A percentile compares a stretch with the other conserved stretches of the same genome.
These are phyloP conservation scores for Drosophila helvetica DNA, from an alignment of 2,888 invertebrate species.

Conservation along the genomic window DNA sequence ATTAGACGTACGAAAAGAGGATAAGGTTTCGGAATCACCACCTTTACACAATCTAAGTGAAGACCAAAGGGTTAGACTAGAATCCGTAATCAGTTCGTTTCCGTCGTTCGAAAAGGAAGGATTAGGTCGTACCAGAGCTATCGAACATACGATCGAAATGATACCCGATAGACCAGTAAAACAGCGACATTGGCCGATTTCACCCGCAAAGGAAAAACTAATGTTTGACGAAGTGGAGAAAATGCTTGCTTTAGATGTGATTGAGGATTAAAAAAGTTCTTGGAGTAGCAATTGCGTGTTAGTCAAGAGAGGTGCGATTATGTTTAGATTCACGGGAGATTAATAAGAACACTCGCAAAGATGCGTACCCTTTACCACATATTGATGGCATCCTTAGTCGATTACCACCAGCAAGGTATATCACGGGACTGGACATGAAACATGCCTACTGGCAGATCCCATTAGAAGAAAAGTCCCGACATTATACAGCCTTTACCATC, in stretches of 20 bases:
- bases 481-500: constrained; percentile 12
- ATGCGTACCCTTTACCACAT: constrained; percentile 17
- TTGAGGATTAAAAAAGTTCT: neutral
- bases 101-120: no score
- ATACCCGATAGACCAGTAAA: neutral
- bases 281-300: no score
- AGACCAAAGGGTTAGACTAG: neutral
- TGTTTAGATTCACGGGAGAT: no score
- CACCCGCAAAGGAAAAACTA: neutral
- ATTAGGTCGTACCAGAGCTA: neutral
- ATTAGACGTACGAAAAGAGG: neutral
- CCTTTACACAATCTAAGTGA: neutral
- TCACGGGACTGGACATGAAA: constrained; percentile 12
- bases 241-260: constrained; percentile 2
- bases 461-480: constrained; percentile 6
- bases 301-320: no score
- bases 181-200: neutral
- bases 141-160: neutral
- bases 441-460: constrained; percentile 22
- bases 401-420: constrained; percentile 8
- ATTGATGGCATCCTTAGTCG: constrained; percentile 9
- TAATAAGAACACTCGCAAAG: no score
- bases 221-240: no score
- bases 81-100: neutral
- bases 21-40: neutral